Conservation (phyloP, 2,888 invertebrate genomes). For the Melanophora roralis region DNA sequence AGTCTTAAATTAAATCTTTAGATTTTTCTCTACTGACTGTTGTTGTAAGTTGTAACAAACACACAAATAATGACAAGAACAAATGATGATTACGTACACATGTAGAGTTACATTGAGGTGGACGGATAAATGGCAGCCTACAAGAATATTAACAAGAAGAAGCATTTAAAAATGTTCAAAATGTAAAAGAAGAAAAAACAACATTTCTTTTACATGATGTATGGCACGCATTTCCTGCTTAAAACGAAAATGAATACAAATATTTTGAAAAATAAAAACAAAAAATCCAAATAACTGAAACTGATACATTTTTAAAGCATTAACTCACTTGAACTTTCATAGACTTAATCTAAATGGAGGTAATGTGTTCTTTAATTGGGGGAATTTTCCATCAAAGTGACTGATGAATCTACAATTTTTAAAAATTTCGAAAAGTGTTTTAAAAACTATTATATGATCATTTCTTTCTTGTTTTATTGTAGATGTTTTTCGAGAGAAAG, state of each 20-base stretch:
- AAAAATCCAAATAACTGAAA: constrained; percentile 19
- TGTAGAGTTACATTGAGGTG: constrained; percentile 34
- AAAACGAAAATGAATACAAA: constrained; percentile 9
- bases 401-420: neutral
- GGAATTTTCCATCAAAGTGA: neutral
- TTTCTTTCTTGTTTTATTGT: too few relatives aligned
- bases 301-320: constrained; percentile 8
- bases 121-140: neutral
- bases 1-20: constrained; percentile 40
- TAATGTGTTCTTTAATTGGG: constrained; percentile 33
- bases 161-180: neutral
- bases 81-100: constrained; percentile 56
- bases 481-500: constrained; percentile 14
- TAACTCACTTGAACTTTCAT: neutral
- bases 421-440: constrained; percentile 25
- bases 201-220: constrained; percentile 54
- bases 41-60: constrained; percentile 33
- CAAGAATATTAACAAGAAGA: neutral
- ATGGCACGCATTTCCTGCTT: constrained; percentile 64
- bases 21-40: neutral
- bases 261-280: neutral
- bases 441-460: constrained; percentile 25
- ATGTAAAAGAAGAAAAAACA: constrained; percentile 22
- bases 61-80: constrained; percentile 52
- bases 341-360: neutral